Conservation (phyloP, 2,888 invertebrate genomes). For the Lasioglossum morio region DNA sequence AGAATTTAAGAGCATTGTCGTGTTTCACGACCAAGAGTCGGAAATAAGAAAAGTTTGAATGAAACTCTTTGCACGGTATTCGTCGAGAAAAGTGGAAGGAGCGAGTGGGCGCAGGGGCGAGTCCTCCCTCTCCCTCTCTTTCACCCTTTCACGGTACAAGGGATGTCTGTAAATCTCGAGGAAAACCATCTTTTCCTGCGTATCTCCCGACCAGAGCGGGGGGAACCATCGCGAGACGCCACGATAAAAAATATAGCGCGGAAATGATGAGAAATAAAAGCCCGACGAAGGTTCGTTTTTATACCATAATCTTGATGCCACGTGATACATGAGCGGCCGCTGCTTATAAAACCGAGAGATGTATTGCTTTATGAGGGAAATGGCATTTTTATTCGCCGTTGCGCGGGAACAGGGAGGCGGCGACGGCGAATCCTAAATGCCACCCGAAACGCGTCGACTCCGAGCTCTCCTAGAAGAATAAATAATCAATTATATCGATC, state of each 20-base stretch:
- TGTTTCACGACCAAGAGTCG: conserved; percentile 73
- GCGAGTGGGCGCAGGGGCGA: neutral
- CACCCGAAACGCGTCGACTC: conserved; percentile 10
- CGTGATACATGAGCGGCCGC: conserved; percentile 31
- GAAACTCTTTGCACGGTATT: conserved; percentile 64
- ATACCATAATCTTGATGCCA: conserved; percentile 62
- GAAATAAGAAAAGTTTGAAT: conserved; percentile 81
- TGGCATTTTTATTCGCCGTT: conserved; percentile 42
- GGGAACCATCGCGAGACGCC: conserved; percentile 29
- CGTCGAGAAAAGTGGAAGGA: conserved; percentile 20
- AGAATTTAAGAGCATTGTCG: conserved; percentile 83
- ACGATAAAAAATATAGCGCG: conserved; percentile 54
- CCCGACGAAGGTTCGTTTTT: conserved; percentile 52
- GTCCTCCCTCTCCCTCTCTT: conserved; percentile 11
- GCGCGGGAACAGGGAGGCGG: neutral
- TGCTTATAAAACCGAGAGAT: conserved; percentile 30
- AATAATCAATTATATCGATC: too few relatives aligned
- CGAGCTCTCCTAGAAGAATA: neutral
- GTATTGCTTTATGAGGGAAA: conserved; percentile 47
- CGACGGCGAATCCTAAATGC: conserved; percentile 27
- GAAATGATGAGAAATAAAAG: conserved; percentile 60
- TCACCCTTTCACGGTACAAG: conserved; percentile 15
- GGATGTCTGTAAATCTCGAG: conserved; percentile 64
- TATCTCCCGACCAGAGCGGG: conserved; percentile 24
- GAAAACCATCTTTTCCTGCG: conserved; percentile 41